Percentiles rank a stretch among this genome's conserved stretches.
Evolutionary conservation across 2,888 invertebrate genomes (phyloP).

Genomic region (Malthinus flaveolus): DNA sequence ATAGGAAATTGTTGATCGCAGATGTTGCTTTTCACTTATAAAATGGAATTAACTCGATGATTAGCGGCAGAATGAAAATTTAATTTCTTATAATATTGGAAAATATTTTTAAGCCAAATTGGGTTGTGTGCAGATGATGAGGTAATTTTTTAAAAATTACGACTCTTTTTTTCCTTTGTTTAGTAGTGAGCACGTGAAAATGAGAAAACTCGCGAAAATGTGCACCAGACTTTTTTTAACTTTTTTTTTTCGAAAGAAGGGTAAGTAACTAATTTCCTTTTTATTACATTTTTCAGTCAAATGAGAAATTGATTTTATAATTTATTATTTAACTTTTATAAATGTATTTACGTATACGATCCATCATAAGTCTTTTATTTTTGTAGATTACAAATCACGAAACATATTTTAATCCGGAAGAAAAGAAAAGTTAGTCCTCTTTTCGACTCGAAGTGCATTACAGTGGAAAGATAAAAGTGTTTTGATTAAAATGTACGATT

Average conservation of each 20-base stretch:
- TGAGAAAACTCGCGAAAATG: too few relatives aligned
- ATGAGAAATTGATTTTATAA: conserved; percentile 4
- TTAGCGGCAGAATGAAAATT: conserved; percentile 14
- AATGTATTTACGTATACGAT: conserved; percentile 9
- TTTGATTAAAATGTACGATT: too few relatives aligned
- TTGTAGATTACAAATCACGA: conserved; percentile 10
- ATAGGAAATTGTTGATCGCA: conserved; percentile 17
- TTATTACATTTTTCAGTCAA: conserved; percentile 4
- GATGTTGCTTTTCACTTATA: conserved; percentile 19
- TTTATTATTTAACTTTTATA: conserved; percentile 6
- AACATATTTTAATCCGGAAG: conserved; percentile 5
- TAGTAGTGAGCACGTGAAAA: too few relatives aligned
- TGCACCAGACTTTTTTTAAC: too few relatives aligned
- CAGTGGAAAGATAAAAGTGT: too few relatives aligned
- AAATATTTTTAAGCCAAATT: not conserved
- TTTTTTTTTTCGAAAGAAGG: too few relatives aligned
- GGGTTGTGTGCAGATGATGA: not conserved
- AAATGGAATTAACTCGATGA: conserved; percentile 16
- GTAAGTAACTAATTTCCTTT: conserved; percentile 1
- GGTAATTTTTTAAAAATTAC: not conserved
- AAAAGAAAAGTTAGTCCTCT: not conserved
- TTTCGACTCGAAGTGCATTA: not conserved
- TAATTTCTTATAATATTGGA: conserved; percentile 13
- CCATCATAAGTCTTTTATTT: conserved; percentile 10
- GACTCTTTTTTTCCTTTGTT: not conserved